A percentile compares a stretch with the other conserved stretches of the same genome.
Conservation (phyloP, 1,140 invertebrate species). For the Lepidurus arcticus region DNA sequence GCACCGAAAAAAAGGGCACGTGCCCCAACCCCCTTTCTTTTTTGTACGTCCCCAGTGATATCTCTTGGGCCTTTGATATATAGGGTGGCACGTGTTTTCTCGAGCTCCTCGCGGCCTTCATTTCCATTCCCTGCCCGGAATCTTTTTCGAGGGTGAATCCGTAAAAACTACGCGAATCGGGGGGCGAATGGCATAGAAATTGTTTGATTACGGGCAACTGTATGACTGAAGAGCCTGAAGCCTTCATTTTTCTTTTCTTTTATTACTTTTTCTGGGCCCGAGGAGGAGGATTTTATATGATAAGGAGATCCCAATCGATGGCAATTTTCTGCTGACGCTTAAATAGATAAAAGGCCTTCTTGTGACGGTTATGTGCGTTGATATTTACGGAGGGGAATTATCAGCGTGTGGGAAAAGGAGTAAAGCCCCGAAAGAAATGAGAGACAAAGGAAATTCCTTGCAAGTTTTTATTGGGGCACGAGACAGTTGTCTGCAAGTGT, state of each 20-base stretch:
- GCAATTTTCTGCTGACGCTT: no score
- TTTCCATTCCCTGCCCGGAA: background rate
- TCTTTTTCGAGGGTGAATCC: constrained; percentile 1
- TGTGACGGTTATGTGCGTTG: no score
- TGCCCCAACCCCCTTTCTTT: background rate
- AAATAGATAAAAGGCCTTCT: no score
- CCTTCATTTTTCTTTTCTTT: background rate
- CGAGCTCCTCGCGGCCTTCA: background rate
- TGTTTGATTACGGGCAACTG: background rate
- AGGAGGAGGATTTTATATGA: no score
- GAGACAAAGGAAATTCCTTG: no score
- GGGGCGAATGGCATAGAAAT: constrained; percentile 7
- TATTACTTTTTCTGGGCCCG: no score
- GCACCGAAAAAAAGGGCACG: background rate
- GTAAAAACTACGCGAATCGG: constrained; percentile 1
- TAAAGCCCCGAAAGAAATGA: no score
- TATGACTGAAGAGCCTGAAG: background rate
- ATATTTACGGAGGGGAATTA: no score
- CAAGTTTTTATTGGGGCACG: no score
- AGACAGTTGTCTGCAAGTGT: no score
- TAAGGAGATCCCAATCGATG: no score
- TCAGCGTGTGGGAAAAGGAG: no score
- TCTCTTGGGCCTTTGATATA: background rate
- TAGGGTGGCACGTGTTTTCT: constrained; percentile 18
- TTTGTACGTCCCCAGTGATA: background rate